phyloP scores from a whole-genome alignment of 2,888 invertebrate species.

The Scaptomyza parva region DNA sequence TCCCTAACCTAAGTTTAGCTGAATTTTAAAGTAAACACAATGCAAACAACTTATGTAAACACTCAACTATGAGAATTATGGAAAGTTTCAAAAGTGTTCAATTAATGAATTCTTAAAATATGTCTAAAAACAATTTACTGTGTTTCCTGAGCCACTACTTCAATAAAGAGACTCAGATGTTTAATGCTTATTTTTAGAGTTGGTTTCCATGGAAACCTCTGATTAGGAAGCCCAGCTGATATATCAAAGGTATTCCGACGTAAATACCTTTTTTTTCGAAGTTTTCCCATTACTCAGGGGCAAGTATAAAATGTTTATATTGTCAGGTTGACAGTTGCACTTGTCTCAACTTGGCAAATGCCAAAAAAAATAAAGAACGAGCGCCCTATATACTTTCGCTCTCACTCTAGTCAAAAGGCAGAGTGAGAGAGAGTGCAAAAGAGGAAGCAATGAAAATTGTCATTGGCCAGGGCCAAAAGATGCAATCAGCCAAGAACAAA shows the following conservation, averaged over 20 bases:
- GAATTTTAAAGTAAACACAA: slow-evolving; percentile 9
- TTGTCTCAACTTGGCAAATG: slow-evolving; percentile 11
- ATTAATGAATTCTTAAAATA: not conserved
- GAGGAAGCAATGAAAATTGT: not conserved
- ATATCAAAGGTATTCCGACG: slow-evolving; percentile 1
- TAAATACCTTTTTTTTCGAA: not conserved
- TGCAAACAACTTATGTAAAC: slow-evolving; percentile 46
- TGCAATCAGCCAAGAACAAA: slow-evolving; percentile 74
- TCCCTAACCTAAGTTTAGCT: slow-evolving; percentile 28
- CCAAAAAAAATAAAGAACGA: slow-evolving; percentile 15
- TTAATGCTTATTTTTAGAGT: not conserved
- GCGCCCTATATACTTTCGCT: slow-evolving; percentile 64
- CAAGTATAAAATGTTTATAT: not conserved
- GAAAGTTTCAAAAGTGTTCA: slow-evolving; percentile 39
- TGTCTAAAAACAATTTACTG: not conserved
- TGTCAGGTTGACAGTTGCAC: slow-evolving; percentile 37
- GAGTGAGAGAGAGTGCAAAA: slow-evolving; percentile 4
- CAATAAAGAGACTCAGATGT: slow-evolving; percentile 1
- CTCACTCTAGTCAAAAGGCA: slow-evolving; percentile 34
- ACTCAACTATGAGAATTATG: slow-evolving; percentile 21
- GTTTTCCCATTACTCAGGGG: slow-evolving; percentile 7
- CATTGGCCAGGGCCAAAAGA: slow-evolving; percentile 51
- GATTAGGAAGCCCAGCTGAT: slow-evolving; percentile 15
- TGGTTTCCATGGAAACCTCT: slow-evolving; percentile 14
- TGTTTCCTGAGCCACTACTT: not conserved